Percentiles rank a stretch among this genome's conserved stretches.
Evolutionary conservation across 2,797 vertebrate species (phyloP).

Genomic region (Gambusia yucatana): DNA sequence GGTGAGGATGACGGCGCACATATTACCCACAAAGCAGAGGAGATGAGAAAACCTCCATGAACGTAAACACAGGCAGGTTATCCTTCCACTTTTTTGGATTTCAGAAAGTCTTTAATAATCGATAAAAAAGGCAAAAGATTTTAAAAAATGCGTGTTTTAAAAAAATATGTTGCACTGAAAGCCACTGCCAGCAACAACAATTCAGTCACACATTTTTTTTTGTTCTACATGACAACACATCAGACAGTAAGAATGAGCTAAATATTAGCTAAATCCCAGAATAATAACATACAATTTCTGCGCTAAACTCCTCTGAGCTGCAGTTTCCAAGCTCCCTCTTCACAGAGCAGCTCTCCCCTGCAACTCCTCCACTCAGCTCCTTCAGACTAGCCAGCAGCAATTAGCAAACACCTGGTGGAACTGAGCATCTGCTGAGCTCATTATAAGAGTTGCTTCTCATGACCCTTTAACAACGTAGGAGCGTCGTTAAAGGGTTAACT

Average conservation of each 20-base stretch:
- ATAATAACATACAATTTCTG: background rate
- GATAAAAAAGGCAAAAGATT: background rate
- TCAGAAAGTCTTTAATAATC: constrained; percentile 1
- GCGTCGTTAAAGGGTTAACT: too few species aligned
- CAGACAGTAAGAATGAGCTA: background rate
- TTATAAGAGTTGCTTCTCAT: too few species aligned
- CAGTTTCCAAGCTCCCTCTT: too few species aligned
- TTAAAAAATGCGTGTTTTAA: background rate
- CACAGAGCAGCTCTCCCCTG: too few species aligned
- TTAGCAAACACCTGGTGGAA: too few species aligned
- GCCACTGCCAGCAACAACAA: background rate
- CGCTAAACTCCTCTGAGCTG: too few species aligned
- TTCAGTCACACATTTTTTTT: background rate
- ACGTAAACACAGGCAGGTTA: constrained; percentile 8
- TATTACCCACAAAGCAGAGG: constrained; percentile 23
- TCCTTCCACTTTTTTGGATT: constrained; percentile 28
- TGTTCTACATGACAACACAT: background rate
- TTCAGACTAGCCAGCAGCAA: too few species aligned
- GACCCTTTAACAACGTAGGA: too few species aligned
- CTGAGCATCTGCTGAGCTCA: too few species aligned
- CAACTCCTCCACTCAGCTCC: too few species aligned
- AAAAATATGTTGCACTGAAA: background rate
- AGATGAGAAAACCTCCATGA: background rate
- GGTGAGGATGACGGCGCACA: constrained; percentile 40
- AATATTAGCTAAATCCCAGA: background rate